Percentiles rank a stretch among this genome's conserved stretches.
These are phyloP conservation scores for Palythoa caribaeorum DNA, from an alignment of 92 coral and sea anemone species.

Conservation along the genomic window DNA sequence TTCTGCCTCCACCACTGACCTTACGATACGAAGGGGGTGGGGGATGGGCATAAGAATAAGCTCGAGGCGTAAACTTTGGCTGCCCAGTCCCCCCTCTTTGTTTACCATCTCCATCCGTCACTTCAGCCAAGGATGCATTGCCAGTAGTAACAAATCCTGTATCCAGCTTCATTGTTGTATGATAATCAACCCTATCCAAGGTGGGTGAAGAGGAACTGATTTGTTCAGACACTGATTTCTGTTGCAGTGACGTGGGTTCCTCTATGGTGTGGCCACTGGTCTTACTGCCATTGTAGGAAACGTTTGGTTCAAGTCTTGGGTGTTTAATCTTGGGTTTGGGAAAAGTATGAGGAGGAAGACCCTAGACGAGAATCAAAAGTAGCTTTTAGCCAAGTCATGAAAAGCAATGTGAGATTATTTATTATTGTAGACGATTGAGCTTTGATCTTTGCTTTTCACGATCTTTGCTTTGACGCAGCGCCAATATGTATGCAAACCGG, in stretches of 20 bases:
- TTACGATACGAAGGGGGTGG: slow-evolving; percentile 98
- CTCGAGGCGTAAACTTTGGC: slow-evolving; percentile 69
- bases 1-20: slow-evolving; percentile 62
- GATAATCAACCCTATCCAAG: slow-evolving; percentile 56
- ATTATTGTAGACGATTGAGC: too few species aligned
- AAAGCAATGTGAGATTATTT: too few species aligned
- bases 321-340: slow-evolving; percentile 57
- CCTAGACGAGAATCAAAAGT: not conserved
- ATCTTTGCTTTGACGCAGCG: too few species aligned
- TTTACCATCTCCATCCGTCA: slow-evolving; percentile 65
- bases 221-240: slow-evolving; percentile 15
- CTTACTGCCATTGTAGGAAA: slow-evolving; percentile 65
- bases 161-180: slow-evolving; percentile 64
- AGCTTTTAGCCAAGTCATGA: too few species aligned
- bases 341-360: slow-evolving; percentile 19
- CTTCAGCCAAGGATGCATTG: slow-evolving; percentile 52
- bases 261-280: slow-evolving; percentile 66
- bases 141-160: slow-evolving; percentile 50
- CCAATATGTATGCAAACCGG: too few species aligned
- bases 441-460: too few species aligned
- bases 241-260: slow-evolving; percentile 63
- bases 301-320: slow-evolving; percentile 74
- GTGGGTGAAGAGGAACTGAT: slow-evolving; percentile 65
- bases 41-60: slow-evolving; percentile 96
- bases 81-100: slow-evolving; percentile 72